Evolutionary conservation across 2,113 vertebrate genomes (phyloP).

Genomic region (Seriola quinqueradiata): DNA sequence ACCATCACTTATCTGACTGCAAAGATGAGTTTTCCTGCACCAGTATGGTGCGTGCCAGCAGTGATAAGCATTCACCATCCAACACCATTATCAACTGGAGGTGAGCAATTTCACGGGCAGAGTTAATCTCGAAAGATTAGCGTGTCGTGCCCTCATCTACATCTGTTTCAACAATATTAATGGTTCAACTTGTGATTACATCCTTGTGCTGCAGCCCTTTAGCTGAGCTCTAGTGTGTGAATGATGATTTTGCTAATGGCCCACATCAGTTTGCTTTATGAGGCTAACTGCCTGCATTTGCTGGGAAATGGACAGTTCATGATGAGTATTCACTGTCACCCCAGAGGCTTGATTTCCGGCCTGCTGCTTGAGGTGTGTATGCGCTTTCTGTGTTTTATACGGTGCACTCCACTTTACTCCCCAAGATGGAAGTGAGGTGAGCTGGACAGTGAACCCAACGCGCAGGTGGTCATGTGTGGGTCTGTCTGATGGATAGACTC

Average conservation of each 20-base stretch:
- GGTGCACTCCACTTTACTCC: background rate
- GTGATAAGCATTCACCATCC: background rate
- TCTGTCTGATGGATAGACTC: background rate
- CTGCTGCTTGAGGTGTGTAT: background rate
- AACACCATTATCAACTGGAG: background rate
- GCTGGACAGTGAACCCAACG: background rate
- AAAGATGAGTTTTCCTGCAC: background rate
- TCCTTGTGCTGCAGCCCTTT: background rate
- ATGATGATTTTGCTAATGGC: background rate
- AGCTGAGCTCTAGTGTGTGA: background rate
- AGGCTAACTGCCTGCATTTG: conserved; percentile 1
- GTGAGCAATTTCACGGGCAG: background rate
- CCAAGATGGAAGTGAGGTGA: background rate
- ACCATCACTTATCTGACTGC: background rate
- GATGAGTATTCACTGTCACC: background rate
- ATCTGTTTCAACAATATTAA: background rate
- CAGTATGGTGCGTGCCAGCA: background rate
- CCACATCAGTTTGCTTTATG: background rate
- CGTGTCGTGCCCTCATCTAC: background rate
- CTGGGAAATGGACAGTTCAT: background rate
- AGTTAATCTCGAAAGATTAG: background rate
- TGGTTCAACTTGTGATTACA: background rate
- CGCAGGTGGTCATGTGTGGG: background rate
- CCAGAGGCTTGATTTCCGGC: background rate
- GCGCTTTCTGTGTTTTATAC: background rate